Evolutionary conservation across 1,140 invertebrate species (phyloP).

Genomic region (Leptinotarsa lineolata): DNA sequence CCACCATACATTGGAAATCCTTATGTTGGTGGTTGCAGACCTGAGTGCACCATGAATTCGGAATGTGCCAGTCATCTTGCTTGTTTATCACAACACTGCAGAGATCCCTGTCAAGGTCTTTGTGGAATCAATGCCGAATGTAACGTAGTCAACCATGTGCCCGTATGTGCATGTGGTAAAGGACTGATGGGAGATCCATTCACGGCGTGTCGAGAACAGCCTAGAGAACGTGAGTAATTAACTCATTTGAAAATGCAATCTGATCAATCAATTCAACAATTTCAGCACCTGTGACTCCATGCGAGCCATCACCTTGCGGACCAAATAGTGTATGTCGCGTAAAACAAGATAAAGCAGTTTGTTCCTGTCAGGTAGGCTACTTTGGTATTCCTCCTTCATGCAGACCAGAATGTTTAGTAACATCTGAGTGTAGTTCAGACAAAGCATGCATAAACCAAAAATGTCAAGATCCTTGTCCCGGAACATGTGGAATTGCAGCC

Average conservation of each 20-base stretch:
- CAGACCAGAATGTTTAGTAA: conserved; percentile 78
- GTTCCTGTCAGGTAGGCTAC: conserved; percentile 77
- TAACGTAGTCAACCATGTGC: conserved; percentile 78
- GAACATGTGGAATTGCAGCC: conserved; percentile 78
- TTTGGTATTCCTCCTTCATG: conserved; percentile 77
- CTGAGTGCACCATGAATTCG: conserved; percentile 77
- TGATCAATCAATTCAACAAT: conserved; percentile 9
- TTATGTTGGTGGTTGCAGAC: conserved; percentile 74
- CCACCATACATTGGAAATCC: conserved; percentile 85
- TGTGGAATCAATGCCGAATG: conserved; percentile 81
- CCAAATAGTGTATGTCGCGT: conserved; percentile 78
- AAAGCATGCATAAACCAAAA: conserved; percentile 80
- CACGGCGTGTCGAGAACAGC: conserved; percentile 70
- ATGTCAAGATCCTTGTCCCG: conserved; percentile 80
- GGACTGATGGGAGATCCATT: conserved; percentile 83
- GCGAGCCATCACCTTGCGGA: conserved; percentile 80
- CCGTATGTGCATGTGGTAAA: conserved; percentile 75
- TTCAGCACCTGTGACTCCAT: conserved; percentile 67
- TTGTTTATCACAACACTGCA: conserved; percentile 83
- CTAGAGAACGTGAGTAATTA: conserved; percentile 57
- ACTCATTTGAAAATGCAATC: background rate
- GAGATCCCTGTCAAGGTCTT: conserved; percentile 82
- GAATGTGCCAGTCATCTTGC: conserved; percentile 79
- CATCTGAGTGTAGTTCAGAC: conserved; percentile 73
- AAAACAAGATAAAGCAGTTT: conserved; percentile 71